Evolutionary conservation across 2,113 vertebrate genomes (phyloP).

Genomic region (Dunckerocampus dactyliophorus): DNA sequence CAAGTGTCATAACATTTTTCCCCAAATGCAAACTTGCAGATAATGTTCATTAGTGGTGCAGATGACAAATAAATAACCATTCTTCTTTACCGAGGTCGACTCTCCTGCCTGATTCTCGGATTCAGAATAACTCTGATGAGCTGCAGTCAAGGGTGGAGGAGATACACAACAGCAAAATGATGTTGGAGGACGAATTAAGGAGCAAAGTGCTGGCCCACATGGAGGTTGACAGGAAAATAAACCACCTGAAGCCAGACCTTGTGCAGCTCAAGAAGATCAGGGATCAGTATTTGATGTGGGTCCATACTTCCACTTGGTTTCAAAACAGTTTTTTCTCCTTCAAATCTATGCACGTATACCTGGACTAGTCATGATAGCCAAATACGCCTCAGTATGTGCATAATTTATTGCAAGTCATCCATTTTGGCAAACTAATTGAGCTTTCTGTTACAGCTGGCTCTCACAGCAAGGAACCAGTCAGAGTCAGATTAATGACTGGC

Average conservation of each 20-base stretch:
- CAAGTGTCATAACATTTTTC: neutral
- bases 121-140: slow-evolving; percentile 92
- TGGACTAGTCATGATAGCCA: neutral
- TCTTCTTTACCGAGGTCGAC: neutral
- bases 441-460: slow-evolving; percentile 81
- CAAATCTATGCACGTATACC: neutral
- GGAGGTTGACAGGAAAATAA: slow-evolving; percentile 92
- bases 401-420: neutral
- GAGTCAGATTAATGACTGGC: slow-evolving; percentile 91
- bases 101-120: slow-evolving; percentile 53
- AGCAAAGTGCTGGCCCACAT: slow-evolving; percentile 87
- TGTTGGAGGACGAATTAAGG: slow-evolving; percentile 91
- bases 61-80: neutral
- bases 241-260: slow-evolving; percentile 92
- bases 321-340: neutral
- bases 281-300: slow-evolving; percentile 96
- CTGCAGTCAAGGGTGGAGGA: slow-evolving; percentile 93
- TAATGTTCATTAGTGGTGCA: neutral
- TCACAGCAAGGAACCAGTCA: slow-evolving; percentile 91
- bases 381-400: neutral
- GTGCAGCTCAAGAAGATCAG: slow-evolving; percentile 92
- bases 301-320: slow-evolving; percentile 6
- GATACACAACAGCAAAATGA: slow-evolving; percentile 88
- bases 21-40: neutral
- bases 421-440: neutral